Evolutionary conservation across 1,140 invertebrate genomes (phyloP).

Genomic region (Aplysia californica): DNA sequence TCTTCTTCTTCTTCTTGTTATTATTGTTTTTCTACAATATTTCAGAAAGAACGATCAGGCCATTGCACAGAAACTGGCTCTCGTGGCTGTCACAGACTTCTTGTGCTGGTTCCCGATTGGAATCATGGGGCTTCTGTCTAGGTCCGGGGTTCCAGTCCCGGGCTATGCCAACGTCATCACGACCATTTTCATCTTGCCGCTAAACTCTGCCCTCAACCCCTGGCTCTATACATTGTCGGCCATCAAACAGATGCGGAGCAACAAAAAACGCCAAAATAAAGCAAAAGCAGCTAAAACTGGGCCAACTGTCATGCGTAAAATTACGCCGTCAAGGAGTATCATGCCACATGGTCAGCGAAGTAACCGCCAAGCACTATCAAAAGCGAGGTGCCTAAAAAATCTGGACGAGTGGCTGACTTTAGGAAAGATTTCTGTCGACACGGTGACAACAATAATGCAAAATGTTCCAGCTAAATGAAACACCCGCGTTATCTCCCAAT

Average conservation of each 20-base stretch:
- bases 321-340: background rate
- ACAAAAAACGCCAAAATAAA: background rate
- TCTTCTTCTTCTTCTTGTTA: no score
- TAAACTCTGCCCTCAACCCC: conserved; percentile 32
- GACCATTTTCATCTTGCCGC: conserved; percentile 19
- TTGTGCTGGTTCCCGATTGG: conserved; percentile 34
- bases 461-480: background rate
- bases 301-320: background rate
- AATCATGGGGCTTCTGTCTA: conserved; percentile 14
- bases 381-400: background rate
- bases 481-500: background rate
- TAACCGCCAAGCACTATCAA: no score
- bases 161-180: conserved; percentile 18
- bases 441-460: background rate
- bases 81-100: conserved; percentile 29
- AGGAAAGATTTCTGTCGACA: background rate
- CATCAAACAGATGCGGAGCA: background rate
- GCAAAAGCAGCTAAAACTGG: background rate
- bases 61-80: conserved; percentile 21
- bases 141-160: conserved; percentile 19
- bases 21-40: no score
- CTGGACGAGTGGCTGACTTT: background rate
- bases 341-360: background rate
- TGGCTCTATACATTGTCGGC: conserved; percentile 25
- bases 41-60: conserved; percentile 17